A percentile compares a stretch with the other conserved stretches of the same genome.
These are phyloP conservation scores for Pocota personata DNA, from an alignment of 2,888 invertebrate genomes.

Conservation along the genomic window DNA sequence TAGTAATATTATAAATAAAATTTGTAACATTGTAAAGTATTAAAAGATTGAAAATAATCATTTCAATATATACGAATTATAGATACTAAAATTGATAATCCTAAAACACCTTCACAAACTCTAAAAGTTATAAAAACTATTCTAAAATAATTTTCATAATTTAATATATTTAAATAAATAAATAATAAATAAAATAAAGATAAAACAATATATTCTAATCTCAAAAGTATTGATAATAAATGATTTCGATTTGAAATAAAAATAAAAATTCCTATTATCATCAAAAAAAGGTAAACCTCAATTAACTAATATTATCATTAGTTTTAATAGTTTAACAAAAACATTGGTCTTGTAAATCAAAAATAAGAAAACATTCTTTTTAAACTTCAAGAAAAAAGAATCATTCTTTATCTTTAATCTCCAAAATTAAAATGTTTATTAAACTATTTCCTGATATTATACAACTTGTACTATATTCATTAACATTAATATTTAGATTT, in stretches of 20 bases:
- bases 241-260: constrained; percentile 85
- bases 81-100: too few species aligned
- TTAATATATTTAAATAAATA: too few species aligned
- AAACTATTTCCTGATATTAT: constrained; percentile 86
- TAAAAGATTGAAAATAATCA: constrained; percentile 86
- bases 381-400: constrained; percentile 86
- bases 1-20: constrained; percentile 83
- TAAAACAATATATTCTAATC: constrained; percentile 86
- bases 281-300: too few species aligned
- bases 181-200: too few species aligned
- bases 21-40: constrained; percentile 85
- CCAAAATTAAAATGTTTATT: constrained; percentile 88
- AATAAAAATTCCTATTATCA: too few species aligned
- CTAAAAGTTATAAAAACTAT: too few species aligned
- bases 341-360: too few species aligned
- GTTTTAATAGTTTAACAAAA: too few species aligned
- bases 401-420: constrained; percentile 85
- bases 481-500: too few species aligned
- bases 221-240: constrained; percentile 85
- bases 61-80: constrained; percentile 86
- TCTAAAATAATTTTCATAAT: too few species aligned
- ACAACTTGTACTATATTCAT: constrained; percentile 78
- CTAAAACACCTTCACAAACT: too few species aligned
- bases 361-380: constrained; percentile 84
- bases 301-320: too few species aligned